These are phyloP conservation scores for Mus musculus DNA, from an alignment of 2,113 vertebrate species.

Conservation along the genomic window DNA sequence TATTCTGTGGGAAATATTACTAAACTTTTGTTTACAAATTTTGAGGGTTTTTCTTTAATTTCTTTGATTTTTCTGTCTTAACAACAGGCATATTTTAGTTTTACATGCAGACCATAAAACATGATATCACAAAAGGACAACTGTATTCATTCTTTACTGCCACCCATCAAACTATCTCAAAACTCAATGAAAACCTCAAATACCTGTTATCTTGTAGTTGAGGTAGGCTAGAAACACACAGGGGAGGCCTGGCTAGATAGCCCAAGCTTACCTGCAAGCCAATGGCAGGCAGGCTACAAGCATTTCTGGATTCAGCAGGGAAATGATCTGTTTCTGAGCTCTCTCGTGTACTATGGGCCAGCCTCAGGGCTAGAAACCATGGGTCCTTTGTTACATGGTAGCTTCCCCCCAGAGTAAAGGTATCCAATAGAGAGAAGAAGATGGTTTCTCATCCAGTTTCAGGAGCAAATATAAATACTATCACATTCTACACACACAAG, in stretches of 20 bases:
- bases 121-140: slow-evolving; percentile 3
- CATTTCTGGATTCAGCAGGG: neutral
- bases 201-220: neutral
- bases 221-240: neutral
- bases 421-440: neutral
- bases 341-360: neutral
- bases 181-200: neutral
- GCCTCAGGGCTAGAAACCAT: neutral
- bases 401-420: neutral
- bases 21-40: neutral
- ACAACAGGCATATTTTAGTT: slow-evolving; percentile 40
- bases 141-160: slow-evolving; percentile 19
- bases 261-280: neutral
- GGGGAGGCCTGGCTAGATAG: too few relatives aligned
- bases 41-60: neutral
- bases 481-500: neutral
- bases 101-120: neutral
- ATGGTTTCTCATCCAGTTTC: neutral
- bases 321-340: neutral
- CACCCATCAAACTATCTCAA: neutral
- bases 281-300: neutral
- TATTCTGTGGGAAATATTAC: neutral
- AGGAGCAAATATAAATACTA: neutral
- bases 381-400: neutral
- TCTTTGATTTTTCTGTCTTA: slow-evolving; percentile 6